These are phyloP conservation scores for Fistularia tabacaria DNA, from an alignment of 2,797 vertebrate species.

Conservation along the genomic window DNA sequence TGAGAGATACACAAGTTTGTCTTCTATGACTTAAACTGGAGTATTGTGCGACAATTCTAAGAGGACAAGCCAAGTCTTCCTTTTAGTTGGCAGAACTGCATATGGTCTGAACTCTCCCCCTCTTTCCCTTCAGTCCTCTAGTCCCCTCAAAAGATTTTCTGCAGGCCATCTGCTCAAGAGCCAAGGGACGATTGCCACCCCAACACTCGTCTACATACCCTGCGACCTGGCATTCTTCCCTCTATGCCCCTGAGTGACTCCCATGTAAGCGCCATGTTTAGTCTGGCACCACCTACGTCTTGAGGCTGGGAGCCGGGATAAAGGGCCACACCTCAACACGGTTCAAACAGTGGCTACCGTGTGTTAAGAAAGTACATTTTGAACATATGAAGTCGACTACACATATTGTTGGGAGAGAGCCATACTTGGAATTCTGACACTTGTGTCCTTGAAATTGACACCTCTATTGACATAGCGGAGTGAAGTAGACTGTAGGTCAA, in stretches of 20 bases:
- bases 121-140: slow-evolving; percentile 37
- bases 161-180: slow-evolving; percentile 68
- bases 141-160: slow-evolving; percentile 60
- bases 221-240: slow-evolving; percentile 72
- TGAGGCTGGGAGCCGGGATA: slow-evolving; percentile 32
- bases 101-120: slow-evolving; percentile 47
- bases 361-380: slow-evolving; percentile 25
- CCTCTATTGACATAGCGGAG: slow-evolving; percentile 36
- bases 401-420: not conserved
- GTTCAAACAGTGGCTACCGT: slow-evolving; percentile 41
- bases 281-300: slow-evolving; percentile 55
- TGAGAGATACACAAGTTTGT: slow-evolving; percentile 47
- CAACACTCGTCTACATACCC: slow-evolving; percentile 49
- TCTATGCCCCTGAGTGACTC: slow-evolving; percentile 51
- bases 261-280: slow-evolving; percentile 62
- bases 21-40: slow-evolving; percentile 57
- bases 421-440: slow-evolving; percentile 3
- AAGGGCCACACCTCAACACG: slow-evolving; percentile 41
- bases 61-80: slow-evolving; percentile 65
- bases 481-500: slow-evolving; percentile 8
- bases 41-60: slow-evolving; percentile 55
- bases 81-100: slow-evolving; percentile 45
- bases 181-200: slow-evolving; percentile 57
- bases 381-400: slow-evolving; percentile 21
- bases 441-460: slow-evolving; percentile 21